Base-by-base conservation (phyloP, 2,888 invertebrate genomes). In the Holacanthella duospinosa region DNA sequence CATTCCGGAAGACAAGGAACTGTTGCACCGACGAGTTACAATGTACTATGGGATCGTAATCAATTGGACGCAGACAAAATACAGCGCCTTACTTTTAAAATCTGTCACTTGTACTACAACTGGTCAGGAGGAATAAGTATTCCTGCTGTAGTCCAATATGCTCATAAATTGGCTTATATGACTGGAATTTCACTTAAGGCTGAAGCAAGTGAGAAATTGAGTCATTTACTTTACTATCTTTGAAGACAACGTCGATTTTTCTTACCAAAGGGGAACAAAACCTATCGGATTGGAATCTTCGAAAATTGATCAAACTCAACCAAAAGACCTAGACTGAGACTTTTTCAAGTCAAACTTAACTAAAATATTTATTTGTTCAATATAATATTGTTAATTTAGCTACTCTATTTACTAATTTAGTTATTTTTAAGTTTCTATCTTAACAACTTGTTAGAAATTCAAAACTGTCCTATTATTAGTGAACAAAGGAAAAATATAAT, bases 51-150 rank as follows among this genome's bases (percentile, higher is more conserved):
- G 6, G 92, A 93, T 72, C 84, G 79, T 0, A 80, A 84, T 3
- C 84, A 84, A 0, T 76, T 90, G 0, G 76, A 78, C 9, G 85
- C 90, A 0, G 90, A 93, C 68, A 82, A 82, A 60, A 77, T 93
- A 27, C 95, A 96, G 77, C 79, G 86, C 16, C 76, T 96, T 6
- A 86, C 93, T 0, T 95, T 89, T 77, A 94, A 93, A 76, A 77
- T 94, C 74, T 81, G 81, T 0, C 94, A 95, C 75, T 80, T 94
- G 80, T 96, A 96, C 75, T 96, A 85, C 78, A 96, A 96, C 77
- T 94, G 90, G 85, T 86, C 87, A 44, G 79, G 78, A 24, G 67
- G 69, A 1, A 66, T 81, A 56, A 75, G 80, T 21, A 81, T 81
- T 3, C 81, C 81, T 56, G 80, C 80, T 1, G 80, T 80, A 1